Base-by-base conservation (phyloP, 2,888 invertebrate species). In the Caenorhabditis auriculariae region DNA sequence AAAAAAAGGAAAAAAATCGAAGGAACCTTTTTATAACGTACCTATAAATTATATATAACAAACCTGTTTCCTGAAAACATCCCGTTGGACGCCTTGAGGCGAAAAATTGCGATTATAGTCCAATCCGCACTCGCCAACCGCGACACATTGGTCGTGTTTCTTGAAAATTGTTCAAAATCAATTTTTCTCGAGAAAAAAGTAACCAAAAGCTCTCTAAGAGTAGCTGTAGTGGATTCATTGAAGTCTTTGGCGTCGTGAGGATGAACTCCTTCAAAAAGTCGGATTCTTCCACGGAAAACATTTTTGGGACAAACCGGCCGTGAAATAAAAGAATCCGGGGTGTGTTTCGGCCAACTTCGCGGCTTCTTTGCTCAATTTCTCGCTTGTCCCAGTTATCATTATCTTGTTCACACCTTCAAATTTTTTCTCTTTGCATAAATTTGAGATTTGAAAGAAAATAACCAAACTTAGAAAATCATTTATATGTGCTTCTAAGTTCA, bases 101-200 rank as follows among this genome's bases (percentile, higher is more conserved):
- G 93, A 93, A 85, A 93, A 93, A 83, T 93, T 91, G 81, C 92
- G 88, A 83, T 90, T 91, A 83, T 91, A 93, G 85, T 94, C 93
- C 69, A 94, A 86, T 32, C 93, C 93, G 83, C 93, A 93, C 83
- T 93, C 93, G 21, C 93, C 93, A 38, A 93, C 87, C 2, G 93
- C 93, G 28, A 93, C 93, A 83, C 93, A 93, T 84, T 93, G 91
- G 3, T 88, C 88, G 79, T 90, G 91, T 49, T 86, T 26, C 54
- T 64, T 44, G n/a, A 32, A 32, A 32, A 32, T 32, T 23, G 26
- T 9, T 24, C 12, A 17, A 23, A 7, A 21, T 6, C 19, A 23
- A 24, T 5, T 12, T 44, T 32, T 32, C 9, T n/a, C 35, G 35
- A 32, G 9, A 32, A 32, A 32, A 32, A 32, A 12, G 35, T 12